Base-by-base conservation (phyloP, 1,140 invertebrate species). In the Dendroctonus ponderosae region DNA sequence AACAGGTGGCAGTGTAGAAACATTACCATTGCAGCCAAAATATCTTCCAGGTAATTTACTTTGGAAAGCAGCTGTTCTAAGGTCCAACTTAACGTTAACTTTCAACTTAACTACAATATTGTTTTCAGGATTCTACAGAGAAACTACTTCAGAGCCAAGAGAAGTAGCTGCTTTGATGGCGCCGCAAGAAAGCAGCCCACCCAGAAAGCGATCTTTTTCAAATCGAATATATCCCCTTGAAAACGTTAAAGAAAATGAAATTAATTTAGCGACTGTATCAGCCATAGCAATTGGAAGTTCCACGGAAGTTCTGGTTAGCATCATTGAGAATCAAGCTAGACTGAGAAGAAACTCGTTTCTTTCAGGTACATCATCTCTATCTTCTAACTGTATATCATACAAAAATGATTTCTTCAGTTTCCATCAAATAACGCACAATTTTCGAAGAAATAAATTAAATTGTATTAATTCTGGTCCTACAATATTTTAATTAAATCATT, bases 21-120 rank as follows among this genome's bases (percentile, higher is more conserved):
- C 85, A 77, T 77, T 89, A 71, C 85, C 85, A 62, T 76, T 87
- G 14, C 87, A 89, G 82, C 82, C 85, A 49, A 85, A 85, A 74
- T 78, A 86, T 68, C 75, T 86, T 67, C 79, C 79, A 72, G 46
- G 66, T 62, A 58, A 48, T 52, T 11, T 26, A 53, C n/a, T 52
- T 42, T 52, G 46, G 26, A 59, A 46, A 37, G 15, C 11, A 52
- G 6, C 12, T 4, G 2, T 46, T 46, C 4, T 46, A 46, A 4
- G 4, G 44, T 46, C 9, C 3, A 56, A 44, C 40, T 56, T 12
- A 41, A 58, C 11, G 44, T 11, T 59, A n/a, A 37, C 41, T 59
- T 56, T 38, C 37, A 52, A 40, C 15, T n/a, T 9, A 7, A n/a
- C 37, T 3, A 6, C 40, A 26, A 26, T 26, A 26, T 26, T 41